Evolutionary conservation across 2,113 vertebrate species (phyloP).

Genomic region (Damaliscus lunatus): DNA sequence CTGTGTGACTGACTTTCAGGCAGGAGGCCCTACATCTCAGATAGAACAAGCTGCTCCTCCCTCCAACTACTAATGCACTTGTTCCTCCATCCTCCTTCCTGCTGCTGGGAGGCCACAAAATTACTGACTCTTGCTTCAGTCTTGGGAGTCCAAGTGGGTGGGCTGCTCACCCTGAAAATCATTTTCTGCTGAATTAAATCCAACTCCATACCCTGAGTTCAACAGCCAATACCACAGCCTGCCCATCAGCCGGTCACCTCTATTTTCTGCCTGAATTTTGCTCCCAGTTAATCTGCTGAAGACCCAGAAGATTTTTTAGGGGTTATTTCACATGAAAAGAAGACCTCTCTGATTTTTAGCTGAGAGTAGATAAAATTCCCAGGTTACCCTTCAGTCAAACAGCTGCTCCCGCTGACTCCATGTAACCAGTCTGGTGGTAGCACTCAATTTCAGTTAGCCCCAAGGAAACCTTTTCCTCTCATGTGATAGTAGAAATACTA

Average conservation of each 20-base stretch:
- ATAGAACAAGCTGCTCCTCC: not conserved
- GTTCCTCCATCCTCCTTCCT: not conserved
- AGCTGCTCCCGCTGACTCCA: not conserved
- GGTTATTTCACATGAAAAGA: conserved; percentile 52
- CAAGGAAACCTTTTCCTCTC: conserved; percentile 35
- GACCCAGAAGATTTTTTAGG: not conserved
- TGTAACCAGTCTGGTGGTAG: not conserved
- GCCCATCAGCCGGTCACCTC: not conserved
- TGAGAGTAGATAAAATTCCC: conserved; percentile 41
- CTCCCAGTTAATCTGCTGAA: conserved; percentile 9
- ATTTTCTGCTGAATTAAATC: conserved; percentile 38
- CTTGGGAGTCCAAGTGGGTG: not conserved
- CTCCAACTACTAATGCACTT: not conserved
- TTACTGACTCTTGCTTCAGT: not conserved
- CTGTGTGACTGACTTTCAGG: not conserved
- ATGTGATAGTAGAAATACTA: not conserved
- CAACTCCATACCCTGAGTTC: not conserved
- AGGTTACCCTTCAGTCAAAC: conserved; percentile 16
- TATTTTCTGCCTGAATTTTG: conserved; percentile 44
- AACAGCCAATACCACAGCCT: not conserved
- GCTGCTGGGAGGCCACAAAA: not conserved
- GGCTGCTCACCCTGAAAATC: not conserved
- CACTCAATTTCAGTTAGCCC: conserved; percentile 45
- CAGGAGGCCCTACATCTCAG: not conserved
- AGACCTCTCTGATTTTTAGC: conserved; percentile 31